Percentiles rank a stretch among this genome's conserved stretches.
phyloP scores from a whole-genome alignment of 2,797 vertebrate genomes.

The Orestias chungarensis region DNA sequence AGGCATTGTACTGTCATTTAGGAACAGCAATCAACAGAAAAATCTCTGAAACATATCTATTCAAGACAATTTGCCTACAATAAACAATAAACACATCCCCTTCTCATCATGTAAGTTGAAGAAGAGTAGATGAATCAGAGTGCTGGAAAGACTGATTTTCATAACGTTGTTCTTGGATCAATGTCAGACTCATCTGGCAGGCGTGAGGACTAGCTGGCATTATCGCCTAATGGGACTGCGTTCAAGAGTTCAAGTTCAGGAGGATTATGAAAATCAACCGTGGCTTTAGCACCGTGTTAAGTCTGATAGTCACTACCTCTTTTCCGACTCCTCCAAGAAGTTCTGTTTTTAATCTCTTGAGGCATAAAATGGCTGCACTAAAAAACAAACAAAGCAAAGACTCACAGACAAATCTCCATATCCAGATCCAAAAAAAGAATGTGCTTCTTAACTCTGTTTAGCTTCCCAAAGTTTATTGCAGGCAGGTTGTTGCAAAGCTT shows the following conservation, averaged over 20 bases:
- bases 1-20: not conserved
- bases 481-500: slow-evolving; percentile 62
- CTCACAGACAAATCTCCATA: slow-evolving; percentile 24
- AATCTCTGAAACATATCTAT: not conserved
- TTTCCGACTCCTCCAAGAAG: slow-evolving; percentile 17
- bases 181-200: slow-evolving; percentile 67
- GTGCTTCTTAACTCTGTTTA: slow-evolving; percentile 65
- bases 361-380: slow-evolving; percentile 30
- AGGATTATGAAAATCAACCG: slow-evolving; percentile 71
- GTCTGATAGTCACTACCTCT: slow-evolving; percentile 41
- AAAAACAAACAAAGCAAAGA: not conserved
- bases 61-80: slow-evolving; percentile 12
- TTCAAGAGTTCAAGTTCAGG: slow-evolving; percentile 71
- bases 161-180: slow-evolving; percentile 63
- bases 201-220: slow-evolving; percentile 54
- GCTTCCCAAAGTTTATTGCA: slow-evolving; percentile 62
- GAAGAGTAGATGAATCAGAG: slow-evolving; percentile 52
- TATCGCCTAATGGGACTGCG: slow-evolving; percentile 63
- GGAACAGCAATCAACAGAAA: not conserved
- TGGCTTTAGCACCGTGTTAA: slow-evolving; percentile 57
- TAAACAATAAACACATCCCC: slow-evolving; percentile 1
- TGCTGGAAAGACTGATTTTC: slow-evolving; percentile 51
- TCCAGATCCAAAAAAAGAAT: slow-evolving; percentile 58
- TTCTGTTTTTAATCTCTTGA: slow-evolving; percentile 34
- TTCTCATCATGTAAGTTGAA: slow-evolving; percentile 29